Evolutionary conservation across 2,113 vertebrate genomes (phyloP), one percentile per base, ranked within the genome.

Genomic region (Gulo gulo): DNA sequence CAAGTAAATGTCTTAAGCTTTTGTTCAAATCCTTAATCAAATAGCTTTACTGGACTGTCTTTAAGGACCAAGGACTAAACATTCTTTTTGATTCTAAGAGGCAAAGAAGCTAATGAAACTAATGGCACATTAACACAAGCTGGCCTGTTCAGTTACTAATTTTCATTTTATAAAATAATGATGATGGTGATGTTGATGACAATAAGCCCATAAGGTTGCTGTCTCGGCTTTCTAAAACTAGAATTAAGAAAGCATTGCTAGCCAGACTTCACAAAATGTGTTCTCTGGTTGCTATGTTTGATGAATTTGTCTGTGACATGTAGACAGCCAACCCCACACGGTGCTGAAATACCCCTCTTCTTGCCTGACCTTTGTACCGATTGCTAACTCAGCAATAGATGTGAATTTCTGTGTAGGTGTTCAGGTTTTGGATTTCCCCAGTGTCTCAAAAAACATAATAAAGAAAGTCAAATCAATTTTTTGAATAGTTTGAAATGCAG

Each of bases 401-500:
- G 76, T 94, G 55, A 93, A 88, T 97, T 95, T 91, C 91, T 78
- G 21, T 39, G 55, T 84, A 84, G 47, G 45, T 79, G 63, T 88
- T 85, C 29, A 81, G 63, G 36, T 81, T 84, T 83, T 47, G 84
- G 55, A 92, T 90, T 87, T 94, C 87, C 59, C 47, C 67, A 86
- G 9, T 83, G 55, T 74, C 61, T 88, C 85, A 55, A 91, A 42
- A 95, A 95, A 88, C 78, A 16, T 79, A 65, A 78, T 95, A 74
- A 88, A 97, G 71, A 90, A 6, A 24, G 21, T 52, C 39, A 78
- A 93, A 91, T 88, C 45, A 65, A 73, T 76, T 83, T 94, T 88
- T 61, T 69, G 23, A 76, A 83, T 84, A 73, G 39, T 95, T 86
- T 84, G 63, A 96, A 93, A 87, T 52, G 10, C 15, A 71, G 21